These are phyloP conservation scores for Caenorhabditis imperialis DNA, from an alignment of 2,888 invertebrate species.

Conservation along the genomic window DNA sequence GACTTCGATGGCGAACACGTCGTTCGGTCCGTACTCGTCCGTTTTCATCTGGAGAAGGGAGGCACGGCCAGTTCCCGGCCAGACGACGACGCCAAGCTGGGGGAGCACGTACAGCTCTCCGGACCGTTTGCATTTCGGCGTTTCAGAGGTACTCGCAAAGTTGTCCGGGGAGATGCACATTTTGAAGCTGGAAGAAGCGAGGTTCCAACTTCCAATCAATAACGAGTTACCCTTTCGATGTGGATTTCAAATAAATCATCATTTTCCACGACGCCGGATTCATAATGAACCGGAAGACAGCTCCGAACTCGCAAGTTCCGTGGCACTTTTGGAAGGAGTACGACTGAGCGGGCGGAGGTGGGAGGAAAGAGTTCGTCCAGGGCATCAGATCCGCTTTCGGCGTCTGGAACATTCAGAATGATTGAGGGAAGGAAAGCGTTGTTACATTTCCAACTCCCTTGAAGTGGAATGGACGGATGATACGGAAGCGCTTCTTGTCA, in stretches of 20 bases:
- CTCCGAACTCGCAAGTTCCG: constrained; percentile 12
- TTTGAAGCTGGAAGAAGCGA: constrained; percentile 22
- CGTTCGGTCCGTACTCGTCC: background rate
- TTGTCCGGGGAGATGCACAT: constrained; percentile 15
- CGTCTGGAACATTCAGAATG: too few species aligned
- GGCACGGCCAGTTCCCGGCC: constrained; percentile 28
- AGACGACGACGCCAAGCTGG: constrained; percentile 29
- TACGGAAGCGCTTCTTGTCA: background rate
- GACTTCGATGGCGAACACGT: constrained; percentile 18
- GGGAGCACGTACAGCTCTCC: constrained; percentile 21
- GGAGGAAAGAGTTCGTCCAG: constrained; percentile 17
- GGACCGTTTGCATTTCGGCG: constrained; percentile 5
- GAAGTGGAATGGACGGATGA: constrained; percentile 8
- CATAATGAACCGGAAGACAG: constrained; percentile 13
- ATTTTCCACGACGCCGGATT: constrained; percentile 10
- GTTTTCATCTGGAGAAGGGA: constrained; percentile 12
- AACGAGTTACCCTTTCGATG: constrained; percentile 1
- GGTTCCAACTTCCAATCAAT: background rate
- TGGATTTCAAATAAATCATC: constrained; percentile 12
- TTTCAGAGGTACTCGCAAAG: background rate
- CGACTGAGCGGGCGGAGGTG: background rate
- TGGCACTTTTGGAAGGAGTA: constrained; percentile 1
- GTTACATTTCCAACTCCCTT: constrained; percentile 7
- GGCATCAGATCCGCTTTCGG: too few species aligned
- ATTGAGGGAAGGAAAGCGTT: too few species aligned